Percentiles rank a stretch among this genome's conserved stretches.
These are phyloP conservation scores for Lates calcarifer DNA, from an alignment of 2,113 vertebrate genomes.

Conservation along the genomic window DNA sequence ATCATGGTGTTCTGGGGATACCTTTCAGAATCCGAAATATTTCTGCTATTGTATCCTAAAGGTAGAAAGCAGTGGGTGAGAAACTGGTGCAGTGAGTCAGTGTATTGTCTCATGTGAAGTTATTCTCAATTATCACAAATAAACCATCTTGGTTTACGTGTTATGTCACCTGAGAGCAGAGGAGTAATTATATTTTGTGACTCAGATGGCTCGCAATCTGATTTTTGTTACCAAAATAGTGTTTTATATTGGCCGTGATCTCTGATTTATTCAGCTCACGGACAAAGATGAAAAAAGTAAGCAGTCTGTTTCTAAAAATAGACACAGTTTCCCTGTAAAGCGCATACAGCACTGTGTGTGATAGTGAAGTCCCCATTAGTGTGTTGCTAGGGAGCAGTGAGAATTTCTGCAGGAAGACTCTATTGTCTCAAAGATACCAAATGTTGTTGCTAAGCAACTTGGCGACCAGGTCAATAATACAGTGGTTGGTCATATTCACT, in stretches of 20 bases:
- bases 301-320: conserved; percentile 72
- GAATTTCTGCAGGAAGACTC: conserved; percentile 57
- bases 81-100: conserved; percentile 41
- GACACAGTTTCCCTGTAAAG: conserved; percentile 34
- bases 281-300: not conserved
- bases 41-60: not conserved
- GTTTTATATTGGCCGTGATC: not conserved
- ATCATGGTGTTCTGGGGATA: conserved; percentile 45
- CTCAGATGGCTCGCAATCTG: not conserved
- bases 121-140: conserved; percentile 19
- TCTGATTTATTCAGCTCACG: conserved; percentile 7
- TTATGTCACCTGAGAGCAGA: not conserved
- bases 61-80: not conserved
- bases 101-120: not conserved
- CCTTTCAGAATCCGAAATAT: conserved; percentile 8
- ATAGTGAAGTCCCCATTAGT: conserved; percentile 56
- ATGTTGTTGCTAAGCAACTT: conserved; percentile 83
- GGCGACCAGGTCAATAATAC: conserved; percentile 75
- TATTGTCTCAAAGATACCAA: conserved; percentile 70
- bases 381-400: conserved; percentile 76
- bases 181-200: not conserved
- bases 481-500: conserved; percentile 48
- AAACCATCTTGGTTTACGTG: not conserved
- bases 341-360: conserved; percentile 20
- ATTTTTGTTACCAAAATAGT: not conserved